Base-by-base conservation (phyloP, 2,888 invertebrate genomes). In the Agrilus cyanescens region DNA sequence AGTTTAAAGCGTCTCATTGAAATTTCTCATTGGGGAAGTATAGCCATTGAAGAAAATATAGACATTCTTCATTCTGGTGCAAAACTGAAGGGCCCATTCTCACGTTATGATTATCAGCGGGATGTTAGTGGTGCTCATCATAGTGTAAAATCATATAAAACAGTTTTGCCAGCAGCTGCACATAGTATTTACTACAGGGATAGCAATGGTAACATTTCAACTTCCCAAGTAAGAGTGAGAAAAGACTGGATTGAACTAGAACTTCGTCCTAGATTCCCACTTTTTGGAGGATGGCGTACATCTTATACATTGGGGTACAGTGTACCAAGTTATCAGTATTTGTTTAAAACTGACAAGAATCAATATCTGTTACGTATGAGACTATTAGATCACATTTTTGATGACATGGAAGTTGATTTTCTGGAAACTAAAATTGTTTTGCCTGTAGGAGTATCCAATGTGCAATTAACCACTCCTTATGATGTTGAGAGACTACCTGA, bases 281-380 rank as follows among this genome's bases (percentile, higher is more conserved):
- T 98, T 4, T 98, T 97, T 66, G 98, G 98, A 42, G 98, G 98
- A 12, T 99, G 98, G 98, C 90, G 88, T 65, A 96, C 95, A 7
- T 89, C 91, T 54, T 99, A 99, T 67, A 85, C 85, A 33, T 73
- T 98, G 37, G 98, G 98, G 3, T 67, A 67, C 71, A 96, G 94
- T 70, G 85, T 98, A 0, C 97, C 98, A 3, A 91, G 94, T 53
- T 94, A 94, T 62, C 95, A 96, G 61, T 96, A 96, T 67, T 72
- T 98, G 20, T 95, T 78, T 63, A 83, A 84, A 53, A 74, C 76
- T 47, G 85, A 84, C 47, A 78, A 80, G 61, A 53, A 51, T 37
- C 48, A 51, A 39, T 95, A 85, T 65, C 74, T 85, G 33, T 68
- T 99, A 42, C 89, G 87, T 62, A 90, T 98, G 85, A 78, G 95